Percentiles rank a stretch among this genome's conserved stretches.
phyloP scores from a whole-genome alignment of 2,113 vertebrate genomes.

The Sarotherodon lohbergeri region DNA sequence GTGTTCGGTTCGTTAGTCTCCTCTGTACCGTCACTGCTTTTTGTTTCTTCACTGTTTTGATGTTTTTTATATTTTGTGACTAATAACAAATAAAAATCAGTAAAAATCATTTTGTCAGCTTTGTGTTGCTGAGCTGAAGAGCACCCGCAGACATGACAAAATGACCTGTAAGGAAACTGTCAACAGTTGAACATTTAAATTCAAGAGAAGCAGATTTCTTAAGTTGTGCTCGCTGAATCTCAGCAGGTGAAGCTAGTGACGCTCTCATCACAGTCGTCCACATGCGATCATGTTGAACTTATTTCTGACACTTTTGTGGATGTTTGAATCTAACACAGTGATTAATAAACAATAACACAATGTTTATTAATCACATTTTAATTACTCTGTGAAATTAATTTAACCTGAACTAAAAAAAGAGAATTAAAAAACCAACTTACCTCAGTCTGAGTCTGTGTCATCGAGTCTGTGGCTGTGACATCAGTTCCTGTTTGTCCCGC shows the following conservation, averaged over 20 bases:
- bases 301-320: not conserved
- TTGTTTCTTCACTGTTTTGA: not conserved
- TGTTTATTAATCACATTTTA: not conserved
- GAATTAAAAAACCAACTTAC: not conserved
- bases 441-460: not conserved
- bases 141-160: not conserved
- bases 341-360: not conserved
- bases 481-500: not conserved
- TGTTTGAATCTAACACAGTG: not conserved
- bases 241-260: fast-evolving
- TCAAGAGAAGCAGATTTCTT: not conserved
- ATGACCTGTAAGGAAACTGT: not conserved
- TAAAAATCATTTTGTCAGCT: not conserved
- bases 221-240: not conserved
- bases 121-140: not conserved
- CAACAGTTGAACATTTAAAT: not conserved
- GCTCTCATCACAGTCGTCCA: not conserved
- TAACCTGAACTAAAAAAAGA: not conserved
- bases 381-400: not conserved
- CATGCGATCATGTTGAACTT: fast-evolving
- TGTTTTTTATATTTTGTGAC: not conserved
- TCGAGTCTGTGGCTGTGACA: not conserved
- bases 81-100: not conserved
- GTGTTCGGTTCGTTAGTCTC: not conserved
- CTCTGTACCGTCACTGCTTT: not conserved